Evolutionary conservation across 2,113 vertebrate species (phyloP).

Genomic region (Peromyscus leucopus): DNA sequence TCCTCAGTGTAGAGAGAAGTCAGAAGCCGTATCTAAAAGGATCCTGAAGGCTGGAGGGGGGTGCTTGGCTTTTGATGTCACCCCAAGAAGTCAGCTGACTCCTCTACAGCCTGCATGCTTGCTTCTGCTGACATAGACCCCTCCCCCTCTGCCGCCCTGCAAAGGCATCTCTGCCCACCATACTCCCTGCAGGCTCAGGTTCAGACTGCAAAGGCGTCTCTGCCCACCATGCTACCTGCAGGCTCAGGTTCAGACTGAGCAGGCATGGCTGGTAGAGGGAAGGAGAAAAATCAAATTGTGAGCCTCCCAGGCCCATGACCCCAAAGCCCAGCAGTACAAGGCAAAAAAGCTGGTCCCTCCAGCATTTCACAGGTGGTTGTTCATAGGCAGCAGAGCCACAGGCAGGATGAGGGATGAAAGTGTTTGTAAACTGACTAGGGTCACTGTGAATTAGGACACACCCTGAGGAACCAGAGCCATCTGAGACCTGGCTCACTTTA

Average conservation of each 20-base stretch:
- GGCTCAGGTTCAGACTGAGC: neutral
- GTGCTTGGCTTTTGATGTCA: neutral
- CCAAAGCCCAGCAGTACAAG: neutral
- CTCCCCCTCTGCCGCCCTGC: neutral
- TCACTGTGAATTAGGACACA: neutral
- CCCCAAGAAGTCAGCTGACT: no score
- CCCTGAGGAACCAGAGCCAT: neutral
- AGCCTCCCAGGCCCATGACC: neutral
- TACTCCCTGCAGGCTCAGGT: neutral
- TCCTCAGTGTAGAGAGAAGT: neutral
- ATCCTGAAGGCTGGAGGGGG: accelerated
- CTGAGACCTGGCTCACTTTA: no score
- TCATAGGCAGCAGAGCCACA: neutral
- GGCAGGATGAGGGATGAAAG: neutral
- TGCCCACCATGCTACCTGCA: neutral
- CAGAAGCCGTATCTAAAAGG: neutral
- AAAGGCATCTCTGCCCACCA: neutral
- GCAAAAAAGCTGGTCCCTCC: neutral
- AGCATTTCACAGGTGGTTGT: neutral
- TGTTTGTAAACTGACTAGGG: neutral
- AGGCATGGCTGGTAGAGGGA: neutral
- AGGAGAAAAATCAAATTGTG: neutral
- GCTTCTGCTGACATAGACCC: neutral
- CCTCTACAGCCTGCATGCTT: neutral
- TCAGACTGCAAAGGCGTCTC: neutral